These are phyloP conservation scores for Fukomys damarensis DNA, from an alignment of 2,113 vertebrate genomes.

Conservation along the genomic window DNA sequence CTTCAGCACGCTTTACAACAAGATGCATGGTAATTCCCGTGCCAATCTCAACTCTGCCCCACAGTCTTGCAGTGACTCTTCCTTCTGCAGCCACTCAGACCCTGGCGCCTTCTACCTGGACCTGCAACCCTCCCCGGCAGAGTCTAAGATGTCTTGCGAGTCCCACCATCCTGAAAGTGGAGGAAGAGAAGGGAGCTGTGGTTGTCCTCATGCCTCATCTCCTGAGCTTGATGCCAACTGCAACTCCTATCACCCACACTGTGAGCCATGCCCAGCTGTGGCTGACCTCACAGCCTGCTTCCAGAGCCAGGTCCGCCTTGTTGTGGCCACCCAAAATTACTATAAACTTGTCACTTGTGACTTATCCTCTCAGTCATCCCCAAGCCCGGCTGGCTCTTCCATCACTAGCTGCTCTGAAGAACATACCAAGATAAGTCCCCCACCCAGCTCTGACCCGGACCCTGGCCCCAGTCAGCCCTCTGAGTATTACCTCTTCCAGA, in stretches of 20 bases:
- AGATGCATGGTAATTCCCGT: conserved; percentile 91
- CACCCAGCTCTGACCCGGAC: conserved; percentile 86
- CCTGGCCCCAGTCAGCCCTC: conserved; percentile 90
- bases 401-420: conserved; percentile 97
- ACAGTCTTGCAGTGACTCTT: conserved; percentile 89
- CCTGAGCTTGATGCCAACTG: conserved; percentile 96
- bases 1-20: conserved; percentile 97
- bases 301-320: conserved; percentile 95
- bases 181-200: conserved; percentile 85
- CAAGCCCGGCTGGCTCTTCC: conserved; percentile 94
- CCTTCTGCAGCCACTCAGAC: conserved; percentile 90
- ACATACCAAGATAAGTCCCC: conserved; percentile 93
- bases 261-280: conserved; percentile 86
- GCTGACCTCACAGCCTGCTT: conserved; percentile 93
- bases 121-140: conserved; percentile 94
- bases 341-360: conserved; percentile 98
- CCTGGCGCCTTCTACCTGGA: conserved; percentile 96
- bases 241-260: conserved; percentile 93
- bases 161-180: conserved; percentile 85
- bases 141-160: conserved; percentile 89
- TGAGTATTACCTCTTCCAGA: conserved; percentile 96
- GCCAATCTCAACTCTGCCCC: conserved; percentile 92
- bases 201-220: conserved; percentile 89
- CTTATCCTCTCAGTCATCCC: conserved; percentile 96
- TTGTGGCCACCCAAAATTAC: conserved; percentile 98